phyloP scores from a whole-genome alignment of 2,888 invertebrate species.

The Frankliniella intonsa region DNA sequence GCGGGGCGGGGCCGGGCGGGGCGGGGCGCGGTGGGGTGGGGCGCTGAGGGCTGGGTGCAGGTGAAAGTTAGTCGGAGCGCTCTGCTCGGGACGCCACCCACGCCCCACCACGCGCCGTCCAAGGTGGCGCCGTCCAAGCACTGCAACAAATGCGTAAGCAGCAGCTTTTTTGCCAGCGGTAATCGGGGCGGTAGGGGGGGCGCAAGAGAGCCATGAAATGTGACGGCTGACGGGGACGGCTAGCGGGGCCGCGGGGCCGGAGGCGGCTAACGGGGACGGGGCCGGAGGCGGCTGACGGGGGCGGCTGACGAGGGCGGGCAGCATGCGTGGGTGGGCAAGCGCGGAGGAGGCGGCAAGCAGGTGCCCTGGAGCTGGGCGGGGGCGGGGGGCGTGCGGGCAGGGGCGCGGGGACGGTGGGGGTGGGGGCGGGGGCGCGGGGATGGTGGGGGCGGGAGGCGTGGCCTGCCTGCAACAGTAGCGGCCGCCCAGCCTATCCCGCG shows the following conservation, averaged over 20 bases:
- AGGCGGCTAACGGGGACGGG: not conserved
- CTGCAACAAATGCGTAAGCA: too few relatives aligned
- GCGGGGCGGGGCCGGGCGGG: too few relatives aligned
- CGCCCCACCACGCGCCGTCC: not conserved
- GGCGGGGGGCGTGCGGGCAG: too few relatives aligned
- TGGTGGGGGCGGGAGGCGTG: not conserved
- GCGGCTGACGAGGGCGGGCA: too few relatives aligned
- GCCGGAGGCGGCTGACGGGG: not conserved
- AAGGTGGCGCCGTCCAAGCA: not conserved
- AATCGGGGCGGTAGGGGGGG: too few relatives aligned
- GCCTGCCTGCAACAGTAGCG: not conserved
- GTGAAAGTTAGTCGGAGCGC: not conserved
- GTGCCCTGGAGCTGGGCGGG: not conserved
- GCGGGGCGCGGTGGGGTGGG: too few relatives aligned
- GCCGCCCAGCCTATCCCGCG: not conserved
- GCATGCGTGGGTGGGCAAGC: too few relatives aligned
- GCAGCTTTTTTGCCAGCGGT: too few relatives aligned
- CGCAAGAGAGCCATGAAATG: too few relatives aligned
- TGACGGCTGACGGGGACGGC: too few relatives aligned
- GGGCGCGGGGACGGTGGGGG: not conserved
- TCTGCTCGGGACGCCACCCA: not conserved
- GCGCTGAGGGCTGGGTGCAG: not conserved
- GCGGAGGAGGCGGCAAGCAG: not conserved
- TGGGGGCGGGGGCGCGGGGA: not conserved
- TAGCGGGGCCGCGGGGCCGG: too few relatives aligned